phyloP scores from a whole-genome alignment of 2,797 vertebrate genomes.

The Carduelis carduelis region DNA sequence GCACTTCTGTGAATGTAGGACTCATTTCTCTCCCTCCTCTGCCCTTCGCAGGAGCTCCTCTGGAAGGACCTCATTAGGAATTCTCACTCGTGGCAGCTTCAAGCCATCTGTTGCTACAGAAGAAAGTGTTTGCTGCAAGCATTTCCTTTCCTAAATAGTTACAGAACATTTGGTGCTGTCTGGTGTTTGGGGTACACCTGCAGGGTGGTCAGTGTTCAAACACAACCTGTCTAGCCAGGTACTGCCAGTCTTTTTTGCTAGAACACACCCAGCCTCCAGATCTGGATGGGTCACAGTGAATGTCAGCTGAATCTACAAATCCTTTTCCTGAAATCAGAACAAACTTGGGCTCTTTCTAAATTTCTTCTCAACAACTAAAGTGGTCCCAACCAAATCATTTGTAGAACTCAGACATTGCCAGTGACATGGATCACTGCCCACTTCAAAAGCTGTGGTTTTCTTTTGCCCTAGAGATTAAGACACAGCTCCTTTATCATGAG shows the following conservation, averaged over 20 bases:
- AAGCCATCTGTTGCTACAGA: conserved; percentile 23
- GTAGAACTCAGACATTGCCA: neutral
- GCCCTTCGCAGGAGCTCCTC: neutral
- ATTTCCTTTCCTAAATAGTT: neutral
- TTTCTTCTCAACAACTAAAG: neutral
- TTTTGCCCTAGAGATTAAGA: neutral
- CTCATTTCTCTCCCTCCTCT: neutral
- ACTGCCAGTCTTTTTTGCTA: neutral
- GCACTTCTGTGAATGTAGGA: neutral
- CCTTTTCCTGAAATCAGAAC: neutral
- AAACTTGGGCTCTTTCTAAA: neutral
- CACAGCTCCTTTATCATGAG: neutral
- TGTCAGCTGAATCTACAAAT: neutral
- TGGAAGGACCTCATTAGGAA: neutral
- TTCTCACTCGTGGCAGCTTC: neutral
- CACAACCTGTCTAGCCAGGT: neutral
- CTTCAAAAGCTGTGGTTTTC: neutral
- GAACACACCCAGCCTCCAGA: neutral
- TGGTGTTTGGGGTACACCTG: neutral
- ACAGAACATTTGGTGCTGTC: neutral
- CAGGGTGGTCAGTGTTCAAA: neutral
- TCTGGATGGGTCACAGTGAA: neutral
- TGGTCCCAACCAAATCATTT: neutral
- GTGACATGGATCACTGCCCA: neutral
- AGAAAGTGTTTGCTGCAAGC: neutral